Evolutionary conservation across 2,797 vertebrate genomes (phyloP), one percentile per base, ranked within the genome.

Genomic region (Australoheros facetus): DNA sequence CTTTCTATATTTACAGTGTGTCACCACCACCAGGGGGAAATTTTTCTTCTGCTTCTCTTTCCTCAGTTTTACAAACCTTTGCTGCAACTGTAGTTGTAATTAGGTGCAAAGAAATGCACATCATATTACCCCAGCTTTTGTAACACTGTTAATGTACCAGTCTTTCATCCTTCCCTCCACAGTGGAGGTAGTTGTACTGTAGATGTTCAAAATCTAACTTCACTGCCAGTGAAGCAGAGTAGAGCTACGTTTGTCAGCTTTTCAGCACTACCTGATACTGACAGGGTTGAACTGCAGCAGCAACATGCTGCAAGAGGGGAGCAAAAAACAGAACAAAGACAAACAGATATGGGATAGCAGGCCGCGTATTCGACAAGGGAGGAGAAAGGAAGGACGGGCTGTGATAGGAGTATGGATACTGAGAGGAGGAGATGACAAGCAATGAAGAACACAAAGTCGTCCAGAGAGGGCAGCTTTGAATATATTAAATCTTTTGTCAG

Each of bases 211-310:
- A 87, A 66, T 84, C 54, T 60, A 74, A 39, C 81, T 73, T 80
- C 81, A 71, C 55, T 77, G 82, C 73, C 75, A 80, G 64, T 4
- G 8, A 55, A 84, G 73, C 32, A 21, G 19, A 75, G 73, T 56
- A 28, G 62, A 56, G 56, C 56, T 76, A 73, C 78, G 71, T 84
- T 80, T 86, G 86, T 89, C 86, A 89, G 90, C 85, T 77, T 73
- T 87, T 84, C 77, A 66, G 75, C 71, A 5, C 32, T 82, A 87
- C 87, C 91, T 58, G 89, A 87, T 84, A 75, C 59, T 79, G 87
- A 89, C 88, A 59, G 78, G 86, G 70, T 75, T 7, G 51, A 88
- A 56, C 71, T 17, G 62, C 73, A 39, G 72, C 72, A 53, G 80
- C 79, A 70, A 66, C 73, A 73, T 32, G 2, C 81, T 58, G 69